These are phyloP conservation scores for Tiaroga cobitis DNA, from an alignment of 2,797 vertebrate genomes.

Conservation along the genomic window DNA sequence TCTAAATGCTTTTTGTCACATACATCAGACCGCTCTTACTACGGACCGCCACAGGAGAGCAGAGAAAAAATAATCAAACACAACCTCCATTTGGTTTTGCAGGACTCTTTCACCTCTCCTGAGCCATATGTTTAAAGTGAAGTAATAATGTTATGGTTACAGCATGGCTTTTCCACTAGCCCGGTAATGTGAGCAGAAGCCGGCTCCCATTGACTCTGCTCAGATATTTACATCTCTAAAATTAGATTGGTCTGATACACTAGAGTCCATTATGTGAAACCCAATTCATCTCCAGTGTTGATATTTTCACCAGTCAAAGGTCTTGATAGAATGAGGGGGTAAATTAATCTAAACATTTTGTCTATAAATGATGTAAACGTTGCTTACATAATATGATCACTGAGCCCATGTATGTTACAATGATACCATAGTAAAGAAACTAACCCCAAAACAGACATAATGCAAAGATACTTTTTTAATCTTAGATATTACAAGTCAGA, in stretches of 20 bases:
- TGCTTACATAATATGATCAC: conserved; percentile 1
- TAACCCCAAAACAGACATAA: not conserved
- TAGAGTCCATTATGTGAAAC: conserved; percentile 36
- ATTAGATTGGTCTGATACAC: conserved; percentile 28
- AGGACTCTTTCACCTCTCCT: conserved; percentile 67
- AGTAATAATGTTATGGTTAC: conserved; percentile 77
- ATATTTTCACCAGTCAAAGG: conserved; percentile 19
- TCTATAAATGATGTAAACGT: conserved; percentile 13
- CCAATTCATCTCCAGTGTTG: conserved; percentile 34
- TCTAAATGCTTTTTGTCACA: conserved; percentile 62
- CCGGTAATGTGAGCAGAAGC: conserved; percentile 63
- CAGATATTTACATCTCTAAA: conserved; percentile 59
- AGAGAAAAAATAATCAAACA: conserved; percentile 70
- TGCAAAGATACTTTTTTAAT: not conserved
- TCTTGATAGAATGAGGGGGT: conserved; percentile 14
- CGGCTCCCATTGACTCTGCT: conserved; percentile 47
- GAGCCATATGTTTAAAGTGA: conserved; percentile 71
- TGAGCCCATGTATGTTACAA: not conserved
- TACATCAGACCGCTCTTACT: conserved; percentile 57
- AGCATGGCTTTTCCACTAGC: conserved; percentile 62
- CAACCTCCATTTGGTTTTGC: conserved; percentile 63
- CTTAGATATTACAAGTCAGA: not conserved
- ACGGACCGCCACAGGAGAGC: conserved; percentile 52
- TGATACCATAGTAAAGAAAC: conserved; percentile 1
- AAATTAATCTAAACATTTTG: conserved; percentile 33